Evolutionary conservation across 2,888 invertebrate genomes (phyloP).

Genomic region (Caenorhabditis sp.): DNA sequence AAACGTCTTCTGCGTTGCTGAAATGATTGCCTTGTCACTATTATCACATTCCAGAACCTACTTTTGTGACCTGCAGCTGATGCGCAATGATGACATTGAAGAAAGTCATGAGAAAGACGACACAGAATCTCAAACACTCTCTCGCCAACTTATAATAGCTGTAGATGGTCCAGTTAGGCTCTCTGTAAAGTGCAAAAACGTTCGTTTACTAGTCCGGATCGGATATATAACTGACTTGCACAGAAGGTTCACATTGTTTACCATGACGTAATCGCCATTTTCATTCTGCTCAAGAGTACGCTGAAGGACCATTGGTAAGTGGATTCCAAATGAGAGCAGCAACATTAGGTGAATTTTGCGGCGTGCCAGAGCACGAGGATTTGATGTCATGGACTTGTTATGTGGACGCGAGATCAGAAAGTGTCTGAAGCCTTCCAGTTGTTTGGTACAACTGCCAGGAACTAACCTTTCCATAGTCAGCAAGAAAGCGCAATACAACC

Average conservation of each 20-base stretch:
- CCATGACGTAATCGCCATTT: conserved; percentile 62
- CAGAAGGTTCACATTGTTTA: conserved; percentile 70
- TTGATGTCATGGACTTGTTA: conserved; percentile 21
- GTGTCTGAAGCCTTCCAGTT: conserved; percentile 68
- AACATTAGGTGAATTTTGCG: conserved; percentile 67
- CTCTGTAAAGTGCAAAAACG: conserved; percentile 56
- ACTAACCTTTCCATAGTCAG: conserved; percentile 78
- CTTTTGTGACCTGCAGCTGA: conserved; percentile 73
- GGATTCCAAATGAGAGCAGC: conserved; percentile 69
- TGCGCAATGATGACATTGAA: conserved; percentile 74
- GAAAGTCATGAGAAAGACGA: conserved; percentile 71
- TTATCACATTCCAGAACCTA: too few relatives aligned
- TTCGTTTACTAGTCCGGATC: neutral
- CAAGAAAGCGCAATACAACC: conserved; percentile 76
- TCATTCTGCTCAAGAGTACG: conserved; percentile 39
- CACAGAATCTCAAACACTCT: conserved; percentile 72
- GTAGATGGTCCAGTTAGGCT: conserved; percentile 72
- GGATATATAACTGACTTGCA: conserved; percentile 64
- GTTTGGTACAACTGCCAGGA: too few relatives aligned
- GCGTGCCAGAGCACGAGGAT: conserved; percentile 57
- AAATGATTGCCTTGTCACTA: too few relatives aligned
- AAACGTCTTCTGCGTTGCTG: conserved; percentile 53
- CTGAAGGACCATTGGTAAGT: conserved; percentile 76
- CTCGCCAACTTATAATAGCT: conserved; percentile 73
- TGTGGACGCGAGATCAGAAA: conserved; percentile 71